Evolutionary conservation across 35 echinoderm and acorn worm species (phyloP), one percentile per base, ranked within the genome.

Genomic region (Acanthaster planci): DNA sequence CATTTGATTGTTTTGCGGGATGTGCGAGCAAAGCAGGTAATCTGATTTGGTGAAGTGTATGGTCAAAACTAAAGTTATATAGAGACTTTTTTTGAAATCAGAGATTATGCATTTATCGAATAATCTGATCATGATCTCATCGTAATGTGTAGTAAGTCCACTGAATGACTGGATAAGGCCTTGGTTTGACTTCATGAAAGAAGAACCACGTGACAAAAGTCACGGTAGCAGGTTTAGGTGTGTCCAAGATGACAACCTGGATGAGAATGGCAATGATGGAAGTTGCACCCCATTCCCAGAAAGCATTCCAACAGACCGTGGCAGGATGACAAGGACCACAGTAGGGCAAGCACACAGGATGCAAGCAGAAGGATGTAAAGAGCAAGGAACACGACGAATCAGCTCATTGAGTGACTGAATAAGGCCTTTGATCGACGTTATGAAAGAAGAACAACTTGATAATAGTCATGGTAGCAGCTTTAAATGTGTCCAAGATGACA

Each of bases 231-330:
- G 64, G 21, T 26, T 72, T 72, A 26, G 30, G 22, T 34, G 34
- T 5, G 30, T 72, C 64, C 64, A 72, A 72, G 64, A 72, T 72
- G 23, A 72, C 23, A 72, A 29, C 64, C 19, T 72, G 64, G 64
- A 72, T 72, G 64, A 72, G 64, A 23, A 72, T 34, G 34, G 64
- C 64, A 34, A 72, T 72, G 64, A 72, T 72, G 26, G 64, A 72
- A 34, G 34, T 34, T 26, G 64, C 64, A 3, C 22, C 64, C 64
- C 64, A 72, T 34, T 72, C 29, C 64, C 64, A 72, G 64, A 72
- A 72, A 26, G 9, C 64, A 1, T 15, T 34, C 64, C 26, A 30
- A 9, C 64, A 72, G 26, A 72, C 64, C 64, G 29, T 72, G 26
- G 26, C 22, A 26, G 26, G 64, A 72, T 26, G 34, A 72, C 64